Percentiles rank a stretch among this genome's conserved stretches.
phyloP scores from a whole-genome alignment of 2,888 invertebrate genomes.

The Drosophila ustulata region DNA sequence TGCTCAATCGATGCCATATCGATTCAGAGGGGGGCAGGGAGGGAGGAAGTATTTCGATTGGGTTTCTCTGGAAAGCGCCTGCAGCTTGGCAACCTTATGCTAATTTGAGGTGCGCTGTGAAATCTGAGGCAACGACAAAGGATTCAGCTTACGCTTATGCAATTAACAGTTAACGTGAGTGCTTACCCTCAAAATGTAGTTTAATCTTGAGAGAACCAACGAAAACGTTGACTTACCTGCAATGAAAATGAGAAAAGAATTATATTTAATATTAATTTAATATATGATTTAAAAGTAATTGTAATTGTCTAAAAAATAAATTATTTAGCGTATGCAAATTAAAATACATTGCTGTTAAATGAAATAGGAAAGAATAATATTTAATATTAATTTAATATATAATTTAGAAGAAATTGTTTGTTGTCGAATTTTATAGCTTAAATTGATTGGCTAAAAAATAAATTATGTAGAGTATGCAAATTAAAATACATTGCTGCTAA shows the following conservation, averaged over 20 bases:
- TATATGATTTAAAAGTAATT: no score
- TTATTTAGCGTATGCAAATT: no score
- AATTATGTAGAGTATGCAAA: no score
- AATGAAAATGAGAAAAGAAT: conserved; percentile 10
- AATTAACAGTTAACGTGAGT: conserved; percentile 44
- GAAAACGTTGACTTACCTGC: conserved; percentile 37
- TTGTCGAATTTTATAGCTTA: no score
- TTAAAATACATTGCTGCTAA: no score
- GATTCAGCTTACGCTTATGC: conserved; percentile 33
- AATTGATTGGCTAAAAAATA: no score
- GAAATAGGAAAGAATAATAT: no score
- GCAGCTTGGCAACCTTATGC: conserved; percentile 57
- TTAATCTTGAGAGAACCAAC: neutral
- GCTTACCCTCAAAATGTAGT: conserved; percentile 19
- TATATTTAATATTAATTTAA: neutral
- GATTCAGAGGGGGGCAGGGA: conserved; percentile 17
- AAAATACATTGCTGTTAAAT: no score
- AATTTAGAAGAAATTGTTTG: neutral
- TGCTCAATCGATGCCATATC: conserved; percentile 72
- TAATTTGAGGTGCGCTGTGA: conserved; percentile 53
- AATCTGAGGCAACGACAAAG: conserved; percentile 29
- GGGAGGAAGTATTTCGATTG: conserved; percentile 25
- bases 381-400: no score
- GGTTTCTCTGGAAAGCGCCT: conserved; percentile 68
- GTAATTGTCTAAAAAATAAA: no score